Evolutionary conservation across 2,113 vertebrate species (phyloP), one percentile per base, ranked within the genome.

Genomic region (Notarius lentiginosus): DNA sequence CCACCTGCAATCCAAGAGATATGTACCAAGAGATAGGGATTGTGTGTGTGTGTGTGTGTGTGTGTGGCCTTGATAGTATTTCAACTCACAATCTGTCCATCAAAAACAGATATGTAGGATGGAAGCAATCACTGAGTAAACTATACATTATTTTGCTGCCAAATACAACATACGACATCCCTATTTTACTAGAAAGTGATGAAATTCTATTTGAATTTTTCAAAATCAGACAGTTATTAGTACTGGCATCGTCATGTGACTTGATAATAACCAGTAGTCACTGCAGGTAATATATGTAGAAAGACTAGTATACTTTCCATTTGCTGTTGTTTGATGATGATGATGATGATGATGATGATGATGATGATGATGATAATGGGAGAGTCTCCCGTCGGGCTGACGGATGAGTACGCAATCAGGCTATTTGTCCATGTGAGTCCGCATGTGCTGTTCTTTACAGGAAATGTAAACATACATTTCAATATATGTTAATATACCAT

Each of bases 401-500:
- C 4, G 41, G 41, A 41, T 41, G 41, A 41, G 41, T 41, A 41
- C 3, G 41, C 41, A 41, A 41, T 41, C 41, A 41, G 41, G 41
- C 41, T 41, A 41, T 41, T 41, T 41, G 41, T 41, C 34, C 66
- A 6, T 30, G 27, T 41, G 41, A 41, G 41, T 41, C 41, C 41
- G 3, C 41, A 41, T 41, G 66, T 30, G 27, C 66, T 70, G 68
- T 7, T 34, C 30, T 70, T 70, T 17, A 73, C 41, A 41, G 41
- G 4, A 41, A 41, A 41, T 41, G 41, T 41, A 41, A 41, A 41
- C 3, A 41, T 41, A 41, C 41, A 41, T 41, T 53, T 55, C 41
- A 63, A 49, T 60, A 55, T 80, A 86, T 85, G 75, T 87, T 80
- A 88, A 65, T 85, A 86, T 53, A 83, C 51, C 77, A 51, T 89